These are phyloP conservation scores for Oplegnathus fasciatus DNA, from an alignment of 2,113 vertebrate species.

Conservation along the genomic window DNA sequence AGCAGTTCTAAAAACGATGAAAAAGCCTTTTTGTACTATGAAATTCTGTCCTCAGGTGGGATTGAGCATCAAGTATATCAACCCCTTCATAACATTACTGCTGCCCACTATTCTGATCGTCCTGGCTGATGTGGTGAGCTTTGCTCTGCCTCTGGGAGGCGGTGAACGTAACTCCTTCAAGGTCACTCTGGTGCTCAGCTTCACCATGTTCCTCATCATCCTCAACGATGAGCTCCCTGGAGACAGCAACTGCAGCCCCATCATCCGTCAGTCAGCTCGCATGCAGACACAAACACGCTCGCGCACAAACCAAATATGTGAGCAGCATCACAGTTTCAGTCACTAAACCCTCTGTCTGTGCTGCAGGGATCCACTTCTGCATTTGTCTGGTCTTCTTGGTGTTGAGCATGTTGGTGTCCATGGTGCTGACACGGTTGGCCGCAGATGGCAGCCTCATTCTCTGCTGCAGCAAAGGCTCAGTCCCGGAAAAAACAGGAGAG, in stretches of 20 bases:
- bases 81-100: conserved; percentile 78
- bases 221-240: conserved; percentile 78
- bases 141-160: conserved; percentile 76
- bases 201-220: conserved; percentile 84
- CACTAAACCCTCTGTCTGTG: conserved; percentile 8
- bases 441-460: conserved; percentile 59
- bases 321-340: background rate
- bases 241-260: conserved; percentile 75
- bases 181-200: conserved; percentile 85
- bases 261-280: conserved; percentile 76
- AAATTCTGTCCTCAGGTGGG: conserved; percentile 65
- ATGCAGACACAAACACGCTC: background rate
- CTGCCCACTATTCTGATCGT: conserved; percentile 80
- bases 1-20: background rate
- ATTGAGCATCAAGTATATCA: conserved; percentile 51
- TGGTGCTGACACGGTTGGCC: conserved; percentile 76
- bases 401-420: conserved; percentile 79
- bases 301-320: too few relatives aligned
- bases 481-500: background rate
- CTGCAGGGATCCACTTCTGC: conserved; percentile 82
- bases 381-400: conserved; percentile 79
- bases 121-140: conserved; percentile 79
- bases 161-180: conserved; percentile 84
- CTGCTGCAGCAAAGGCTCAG: conserved; percentile 1
- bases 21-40: background rate